Evolutionary conservation across 1,140 invertebrate species (phyloP).

Genomic region (Cotesia chilonis): DNA sequence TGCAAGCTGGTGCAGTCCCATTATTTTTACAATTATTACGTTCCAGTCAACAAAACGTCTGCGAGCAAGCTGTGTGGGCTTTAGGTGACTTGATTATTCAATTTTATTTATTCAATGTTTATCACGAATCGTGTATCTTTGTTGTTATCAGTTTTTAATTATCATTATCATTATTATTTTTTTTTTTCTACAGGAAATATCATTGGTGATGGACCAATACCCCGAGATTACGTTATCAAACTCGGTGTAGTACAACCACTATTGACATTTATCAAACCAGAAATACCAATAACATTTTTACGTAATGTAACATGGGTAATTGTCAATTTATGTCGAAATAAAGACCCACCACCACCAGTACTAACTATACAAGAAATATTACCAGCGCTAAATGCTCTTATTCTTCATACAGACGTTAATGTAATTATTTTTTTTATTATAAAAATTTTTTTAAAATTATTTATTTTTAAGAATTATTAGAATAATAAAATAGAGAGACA

Average conservation of each 20-base stretch:
- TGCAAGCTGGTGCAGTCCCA: conserved; percentile 93
- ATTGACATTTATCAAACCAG: conserved; percentile 89
- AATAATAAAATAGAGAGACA: too few species aligned
- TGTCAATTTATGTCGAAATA: conserved; percentile 95
- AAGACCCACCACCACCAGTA: conserved; percentile 89
- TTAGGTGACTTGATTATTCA: conserved; percentile 71
- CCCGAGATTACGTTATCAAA: conserved; percentile 92
- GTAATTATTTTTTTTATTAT: conserved; percentile 70
- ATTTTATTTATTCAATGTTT: conserved; percentile 12
- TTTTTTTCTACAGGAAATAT: conserved; percentile 73
- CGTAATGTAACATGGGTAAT: conserved; percentile 99
- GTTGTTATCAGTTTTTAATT: not conserved
- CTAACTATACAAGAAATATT: conserved; percentile 92
- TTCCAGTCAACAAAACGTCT: conserved; percentile 96
- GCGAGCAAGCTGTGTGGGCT: conserved; percentile 99
- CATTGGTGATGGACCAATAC: conserved; percentile 89
- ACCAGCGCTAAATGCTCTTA: conserved; percentile 92
- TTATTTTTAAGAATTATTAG: too few species aligned
- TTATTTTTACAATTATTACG: conserved; percentile 90
- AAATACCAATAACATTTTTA: conserved; percentile 91
- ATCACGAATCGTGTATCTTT: not conserved
- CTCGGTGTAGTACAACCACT: conserved; percentile 89
- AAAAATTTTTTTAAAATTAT: not conserved
- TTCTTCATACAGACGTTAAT: conserved; percentile 95
- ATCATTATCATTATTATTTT: not conserved